phyloP scores from a whole-genome alignment of 2,888 invertebrate species.

The Craniophora ligustri region DNA sequence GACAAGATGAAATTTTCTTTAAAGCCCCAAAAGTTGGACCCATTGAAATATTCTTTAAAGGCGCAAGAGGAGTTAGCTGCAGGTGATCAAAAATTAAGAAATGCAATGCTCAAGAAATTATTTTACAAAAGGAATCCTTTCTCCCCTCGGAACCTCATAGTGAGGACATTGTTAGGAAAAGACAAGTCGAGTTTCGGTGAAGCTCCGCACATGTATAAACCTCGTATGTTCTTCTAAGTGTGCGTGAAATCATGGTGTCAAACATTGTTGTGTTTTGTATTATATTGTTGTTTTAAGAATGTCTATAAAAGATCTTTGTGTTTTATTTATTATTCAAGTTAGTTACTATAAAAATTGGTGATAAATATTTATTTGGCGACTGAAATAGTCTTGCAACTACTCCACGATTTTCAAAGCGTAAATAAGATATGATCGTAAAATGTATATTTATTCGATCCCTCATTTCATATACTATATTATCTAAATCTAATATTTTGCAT shows the following conservation, averaged over 20 bases:
- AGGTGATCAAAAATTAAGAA: conserved; percentile 73
- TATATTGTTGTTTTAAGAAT: conserved; percentile 52
- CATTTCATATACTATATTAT: no score
- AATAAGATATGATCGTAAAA: no score
- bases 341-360: no score
- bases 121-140: conserved; percentile 81
- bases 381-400: no score
- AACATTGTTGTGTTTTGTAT: conserved; percentile 53
- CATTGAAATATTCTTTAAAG: conserved; percentile 64
- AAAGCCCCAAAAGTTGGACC: no score
- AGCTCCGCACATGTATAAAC: conserved; percentile 63
- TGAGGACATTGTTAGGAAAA: conserved; percentile 76
- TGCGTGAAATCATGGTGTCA: conserved; percentile 47
- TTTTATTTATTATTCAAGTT: conserved; percentile 31
- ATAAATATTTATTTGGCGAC: no score
- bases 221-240: conserved; percentile 73
- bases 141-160: conserved; percentile 74
- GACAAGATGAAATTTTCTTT: conserved; percentile 27
- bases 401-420: no score
- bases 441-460: no score
- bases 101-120: conserved; percentile 76
- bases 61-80: conserved; percentile 69
- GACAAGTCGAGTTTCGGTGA: conserved; percentile 74
- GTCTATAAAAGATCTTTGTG: conserved; percentile 20
- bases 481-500: no score